Base-by-base conservation (phyloP, 2,797 vertebrate species). In the Chelidonichthys spinosus region DNA sequence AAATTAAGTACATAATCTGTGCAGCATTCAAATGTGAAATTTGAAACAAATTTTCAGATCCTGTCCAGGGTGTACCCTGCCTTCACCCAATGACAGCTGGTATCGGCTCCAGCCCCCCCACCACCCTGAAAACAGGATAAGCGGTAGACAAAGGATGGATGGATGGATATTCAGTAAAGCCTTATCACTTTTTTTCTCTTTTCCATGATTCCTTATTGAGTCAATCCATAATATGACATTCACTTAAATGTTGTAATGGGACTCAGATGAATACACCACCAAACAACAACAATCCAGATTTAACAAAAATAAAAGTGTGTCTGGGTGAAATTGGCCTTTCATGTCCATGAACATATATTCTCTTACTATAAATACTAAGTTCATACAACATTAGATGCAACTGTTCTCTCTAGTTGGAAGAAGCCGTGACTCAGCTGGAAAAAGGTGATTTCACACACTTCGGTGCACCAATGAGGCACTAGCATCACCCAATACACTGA, bases 401-500 rank as follows among this genome's bases (percentile, higher is more conserved):
- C 50, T 32, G 4, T 47, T 49, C 44, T 49, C 33, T 7, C 40
- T 33, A 32, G 14, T 62, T n/a, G 33, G 14, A 46, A 49, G 47
- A 6, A 46, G 17, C 9, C 5, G 49, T n/a, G 17, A 33, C 17
- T 60, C 58, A 49, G 17, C 2, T 63, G 32, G 15, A 46, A n/a
- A 62, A 47, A 47, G 3, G 40, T 10, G 7, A 7, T 3, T 18
- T 18, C 25, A 35, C 10, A 32, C 8, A n/a, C 25, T n/a, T 15
- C 42, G 25, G 25, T 25, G 25, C 25, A 25, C 25, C 25, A 25
- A 25, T 25, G 25, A 25, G 25, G 2, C 25, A 25, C 25, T 25
- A 69, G 14, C 39, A 37, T 35, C 17, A 63, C 18, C 25, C 25
- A 25, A 52, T 17, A 73, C 17, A 70, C 13, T 79, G 2, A 39